A percentile compares a stretch with the other conserved stretches of the same genome.
Evolutionary conservation across 2,797 vertebrate species (phyloP).

Genomic region (Heliangelus exortis): DNA sequence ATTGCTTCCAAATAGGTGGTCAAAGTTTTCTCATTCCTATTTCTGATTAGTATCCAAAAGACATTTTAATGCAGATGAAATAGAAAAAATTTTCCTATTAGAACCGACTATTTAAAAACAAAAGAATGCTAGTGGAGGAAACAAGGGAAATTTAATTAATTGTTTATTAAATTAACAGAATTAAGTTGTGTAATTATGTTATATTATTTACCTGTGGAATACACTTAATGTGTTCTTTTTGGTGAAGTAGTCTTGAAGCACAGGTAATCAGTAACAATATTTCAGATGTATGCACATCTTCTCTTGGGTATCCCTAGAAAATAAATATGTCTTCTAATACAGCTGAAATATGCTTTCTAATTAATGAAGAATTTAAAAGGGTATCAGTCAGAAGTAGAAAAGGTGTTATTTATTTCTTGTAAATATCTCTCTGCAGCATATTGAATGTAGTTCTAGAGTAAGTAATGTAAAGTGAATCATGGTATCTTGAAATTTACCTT

Average conservation of each 20-base stretch:
- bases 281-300: background rate
- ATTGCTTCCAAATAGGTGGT: rapidly evolving
- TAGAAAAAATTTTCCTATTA: background rate
- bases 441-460: background rate
- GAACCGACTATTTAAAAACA: background rate
- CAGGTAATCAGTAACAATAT: background rate
- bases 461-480: background rate
- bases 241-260: background rate
- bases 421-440: background rate
- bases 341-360: constrained; percentile 10
- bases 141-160: background rate
- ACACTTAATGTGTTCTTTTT: background rate
- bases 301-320: background rate
- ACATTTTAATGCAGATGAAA: background rate
- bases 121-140: background rate
- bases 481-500: background rate
- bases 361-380: background rate
- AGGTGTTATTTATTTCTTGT: background rate
- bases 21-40: background rate
- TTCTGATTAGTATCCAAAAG: background rate
- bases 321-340: background rate
- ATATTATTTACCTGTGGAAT: background rate
- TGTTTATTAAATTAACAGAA: background rate
- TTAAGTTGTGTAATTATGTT: background rate
- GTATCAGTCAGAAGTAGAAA: background rate